Conservation (phyloP, 2,797 vertebrate species). For the Petrocephalus schoutedeni region DNA sequence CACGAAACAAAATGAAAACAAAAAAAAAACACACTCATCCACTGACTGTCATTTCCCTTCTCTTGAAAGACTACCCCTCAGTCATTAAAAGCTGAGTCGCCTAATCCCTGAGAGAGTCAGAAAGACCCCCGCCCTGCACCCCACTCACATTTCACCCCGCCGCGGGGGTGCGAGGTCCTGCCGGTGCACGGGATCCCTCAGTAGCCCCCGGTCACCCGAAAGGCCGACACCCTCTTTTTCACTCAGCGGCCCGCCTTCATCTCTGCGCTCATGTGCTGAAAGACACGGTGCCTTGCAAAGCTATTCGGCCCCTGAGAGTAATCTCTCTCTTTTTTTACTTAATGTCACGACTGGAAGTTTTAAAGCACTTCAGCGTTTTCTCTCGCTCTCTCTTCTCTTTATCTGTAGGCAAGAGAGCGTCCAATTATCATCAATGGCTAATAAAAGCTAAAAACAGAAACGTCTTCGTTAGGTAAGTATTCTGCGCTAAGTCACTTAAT, state of each 20-base stretch:
- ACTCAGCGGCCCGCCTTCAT: not conserved
- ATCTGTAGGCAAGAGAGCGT: not conserved
- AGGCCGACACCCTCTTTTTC: constrained; percentile 23
- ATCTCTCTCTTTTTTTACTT: not conserved
- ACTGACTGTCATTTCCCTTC: constrained; percentile 60
- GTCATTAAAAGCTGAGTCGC: constrained; percentile 65
- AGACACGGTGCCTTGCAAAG: not conserved
- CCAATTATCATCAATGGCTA: not conserved
- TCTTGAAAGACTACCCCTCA: constrained; percentile 68
- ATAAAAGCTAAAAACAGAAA: not conserved
- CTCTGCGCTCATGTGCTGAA: not conserved
- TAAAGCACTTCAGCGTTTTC: not conserved
- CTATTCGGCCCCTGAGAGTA: not conserved
- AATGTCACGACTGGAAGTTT: not conserved
- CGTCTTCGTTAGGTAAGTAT: not conserved
- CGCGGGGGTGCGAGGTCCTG: not conserved
- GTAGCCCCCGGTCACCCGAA: constrained; percentile 13
- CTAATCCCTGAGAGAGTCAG: constrained; percentile 67
- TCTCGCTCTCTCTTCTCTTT: not conserved
- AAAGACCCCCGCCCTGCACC: constrained; percentile 35
- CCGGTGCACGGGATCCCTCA: not conserved
- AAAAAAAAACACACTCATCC: constrained; percentile 43
- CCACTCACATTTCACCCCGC: constrained; percentile 29
- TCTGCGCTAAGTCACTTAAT: not conserved
- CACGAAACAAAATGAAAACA: constrained; percentile 58